Evolutionary conservation across 2,888 invertebrate species (phyloP).

Genomic region (Aporophyla lueneburgensis): DNA sequence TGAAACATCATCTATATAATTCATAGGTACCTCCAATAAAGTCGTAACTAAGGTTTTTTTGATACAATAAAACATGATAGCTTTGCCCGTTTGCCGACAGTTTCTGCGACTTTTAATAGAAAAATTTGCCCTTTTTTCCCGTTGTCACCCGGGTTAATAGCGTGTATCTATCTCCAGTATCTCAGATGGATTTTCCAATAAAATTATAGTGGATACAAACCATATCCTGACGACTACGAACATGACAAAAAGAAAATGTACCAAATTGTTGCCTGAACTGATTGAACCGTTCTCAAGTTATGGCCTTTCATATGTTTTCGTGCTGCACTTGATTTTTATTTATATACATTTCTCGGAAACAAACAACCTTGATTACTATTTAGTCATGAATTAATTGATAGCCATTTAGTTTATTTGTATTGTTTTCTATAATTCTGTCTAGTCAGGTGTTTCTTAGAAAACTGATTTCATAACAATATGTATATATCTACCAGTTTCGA

Average conservation of each 20-base stretch:
- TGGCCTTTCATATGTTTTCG: neutral
- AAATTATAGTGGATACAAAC: neutral
- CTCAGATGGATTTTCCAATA: neutral
- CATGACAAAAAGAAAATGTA: neutral
- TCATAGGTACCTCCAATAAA: slow-evolving; percentile 3
- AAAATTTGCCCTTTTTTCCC: neutral
- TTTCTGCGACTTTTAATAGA: neutral
- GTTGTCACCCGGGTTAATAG: neutral
- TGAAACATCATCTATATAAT: slow-evolving; percentile 19
- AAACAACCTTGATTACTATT: slow-evolving; percentile 27
- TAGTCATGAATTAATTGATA: neutral
- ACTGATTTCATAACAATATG: neutral
- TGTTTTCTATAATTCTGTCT: neutral
- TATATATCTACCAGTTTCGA: neutral
- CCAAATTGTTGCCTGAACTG: neutral
- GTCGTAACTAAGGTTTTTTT: slow-evolving; percentile 20
- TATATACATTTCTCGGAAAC: neutral
- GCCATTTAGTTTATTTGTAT: neutral
- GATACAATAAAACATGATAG: slow-evolving; percentile 11
- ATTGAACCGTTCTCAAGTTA: neutral
- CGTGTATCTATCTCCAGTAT: neutral
- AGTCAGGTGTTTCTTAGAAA: neutral
- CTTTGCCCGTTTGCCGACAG: neutral
- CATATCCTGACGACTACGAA: neutral
- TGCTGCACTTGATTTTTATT: neutral